Evolutionary conservation across 2,113 vertebrate genomes (phyloP).

Genomic region (Asarcornis scutulata): DNA sequence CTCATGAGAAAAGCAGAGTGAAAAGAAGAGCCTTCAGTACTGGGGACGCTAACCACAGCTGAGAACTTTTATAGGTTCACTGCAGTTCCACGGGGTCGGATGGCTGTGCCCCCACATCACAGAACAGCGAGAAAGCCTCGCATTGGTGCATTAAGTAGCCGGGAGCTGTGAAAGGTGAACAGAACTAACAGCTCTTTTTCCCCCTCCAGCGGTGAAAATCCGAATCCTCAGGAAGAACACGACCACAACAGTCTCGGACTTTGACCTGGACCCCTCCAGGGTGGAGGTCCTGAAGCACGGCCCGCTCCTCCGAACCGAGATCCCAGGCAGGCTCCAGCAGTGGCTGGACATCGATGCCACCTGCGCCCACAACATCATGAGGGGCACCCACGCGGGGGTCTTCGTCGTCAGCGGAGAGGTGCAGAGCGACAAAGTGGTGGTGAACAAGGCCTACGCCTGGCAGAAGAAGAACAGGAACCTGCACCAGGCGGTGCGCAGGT

Average conservation of each 20-base stretch:
- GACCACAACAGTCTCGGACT: slow-evolving; percentile 77
- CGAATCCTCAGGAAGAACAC: slow-evolving; percentile 77
- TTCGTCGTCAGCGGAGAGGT: slow-evolving; percentile 81
- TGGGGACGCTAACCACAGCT: neutral
- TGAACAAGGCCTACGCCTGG: slow-evolving; percentile 84
- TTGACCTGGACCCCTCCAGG: slow-evolving; percentile 75
- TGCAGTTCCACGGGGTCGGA: neutral
- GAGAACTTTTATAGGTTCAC: neutral
- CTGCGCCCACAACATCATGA: slow-evolving; percentile 84
- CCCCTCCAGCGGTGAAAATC: slow-evolving; percentile 81
- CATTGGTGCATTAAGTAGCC: neutral
- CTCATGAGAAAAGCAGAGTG: neutral
- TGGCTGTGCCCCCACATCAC: neutral
- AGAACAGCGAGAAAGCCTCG: neutral
- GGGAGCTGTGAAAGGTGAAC: neutral
- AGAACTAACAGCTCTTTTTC: slow-evolving; percentile 31
- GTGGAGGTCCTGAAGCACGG: slow-evolving; percentile 84
- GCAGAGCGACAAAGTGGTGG: slow-evolving; percentile 78
- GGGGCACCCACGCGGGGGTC: slow-evolving; percentile 73
- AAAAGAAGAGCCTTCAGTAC: neutral
- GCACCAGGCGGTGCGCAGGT: slow-evolving; percentile 76
- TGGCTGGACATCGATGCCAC: slow-evolving; percentile 87
- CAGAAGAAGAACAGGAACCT: slow-evolving; percentile 81
- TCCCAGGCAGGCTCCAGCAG: slow-evolving; percentile 75
- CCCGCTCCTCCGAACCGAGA: slow-evolving; percentile 76